phyloP scores from a whole-genome alignment of 1,140 invertebrate genomes.

The Coelopa frigida region DNA sequence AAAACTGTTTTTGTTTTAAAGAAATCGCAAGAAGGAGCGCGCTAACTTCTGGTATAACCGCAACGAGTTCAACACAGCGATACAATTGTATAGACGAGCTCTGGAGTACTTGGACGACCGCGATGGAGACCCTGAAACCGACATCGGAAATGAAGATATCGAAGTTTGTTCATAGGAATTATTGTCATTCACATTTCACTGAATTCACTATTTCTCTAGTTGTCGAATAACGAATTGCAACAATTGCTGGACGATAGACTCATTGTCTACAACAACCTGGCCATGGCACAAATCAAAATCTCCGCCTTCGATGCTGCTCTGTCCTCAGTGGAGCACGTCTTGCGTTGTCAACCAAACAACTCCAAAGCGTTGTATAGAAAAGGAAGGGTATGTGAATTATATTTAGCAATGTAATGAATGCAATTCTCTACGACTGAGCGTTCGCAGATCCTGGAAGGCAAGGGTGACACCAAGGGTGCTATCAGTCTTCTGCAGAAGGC shows the following conservation, averaged over 20 bases:
- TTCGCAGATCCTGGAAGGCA: slow-evolving; percentile 53
- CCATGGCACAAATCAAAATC: slow-evolving; percentile 79
- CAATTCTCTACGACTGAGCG: neutral
- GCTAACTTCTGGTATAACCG: slow-evolving; percentile 85
- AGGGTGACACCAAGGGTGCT: slow-evolving; percentile 56
- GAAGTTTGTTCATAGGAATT: slow-evolving; percentile 19
- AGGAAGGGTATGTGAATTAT: slow-evolving; percentile 52
- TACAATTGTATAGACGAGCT: slow-evolving; percentile 77
- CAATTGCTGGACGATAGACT: slow-evolving; percentile 66
- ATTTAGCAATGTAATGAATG: neutral
- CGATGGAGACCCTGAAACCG: slow-evolving; percentile 49
- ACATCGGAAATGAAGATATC: slow-evolving; percentile 35
- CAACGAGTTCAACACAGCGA: slow-evolving; percentile 66
- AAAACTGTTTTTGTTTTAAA: slow-evolving; percentile 27
- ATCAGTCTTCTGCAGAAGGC: slow-evolving; percentile 53
- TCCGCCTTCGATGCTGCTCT: slow-evolving; percentile 74
- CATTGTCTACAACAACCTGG: slow-evolving; percentile 83
- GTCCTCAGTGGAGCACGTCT: slow-evolving; percentile 69
- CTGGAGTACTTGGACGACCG: slow-evolving; percentile 71
- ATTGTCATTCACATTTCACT: neutral
- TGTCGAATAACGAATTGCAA: slow-evolving; percentile 53
- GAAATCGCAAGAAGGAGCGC: slow-evolving; percentile 70
- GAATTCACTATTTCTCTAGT: slow-evolving; percentile 22
- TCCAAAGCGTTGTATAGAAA: slow-evolving; percentile 85
- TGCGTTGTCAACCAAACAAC: slow-evolving; percentile 76